Base-by-base conservation (phyloP, 2,888 invertebrate species). In the Galerucella nymphaeae region DNA sequence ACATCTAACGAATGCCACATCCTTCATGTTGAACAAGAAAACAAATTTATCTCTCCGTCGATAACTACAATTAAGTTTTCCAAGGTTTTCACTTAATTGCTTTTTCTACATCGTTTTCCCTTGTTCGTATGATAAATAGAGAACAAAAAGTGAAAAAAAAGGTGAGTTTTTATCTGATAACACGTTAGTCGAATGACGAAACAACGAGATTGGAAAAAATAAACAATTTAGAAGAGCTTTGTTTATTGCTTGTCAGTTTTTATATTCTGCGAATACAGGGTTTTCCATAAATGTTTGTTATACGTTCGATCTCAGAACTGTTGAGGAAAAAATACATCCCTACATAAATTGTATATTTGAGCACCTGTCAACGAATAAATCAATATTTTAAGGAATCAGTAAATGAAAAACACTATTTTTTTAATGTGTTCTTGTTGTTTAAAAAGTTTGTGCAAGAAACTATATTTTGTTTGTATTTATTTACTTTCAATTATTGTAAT, bases 11-110 rank as follows among this genome's bases (percentile, higher is more conserved):
- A 38, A 38, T 1, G 61, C n/a, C 61, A 41, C 61, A n/a, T 62
- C 38, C 5, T 41, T 30, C 53, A 16, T n/a, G 16, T 42, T 57
- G 23, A 45, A 42, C 66, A 57, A 66, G 66, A 53, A 65, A 66
- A 55, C 18, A 66, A 41, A 53, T 66, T 66, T 55, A 30, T 55
- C 42, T 18, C 30, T 38, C 11, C 30, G 48, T 64, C 55, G 41
- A 65, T 65, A 53, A 55, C 13, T n/a, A 50, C 55, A 58, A 66
- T 66, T 58, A 66, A 30, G 58, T 58, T 66, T 66, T 66, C 45
- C 66, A 66, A 66, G 66, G 66, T 66, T 66, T 66, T 57, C 66
- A 66, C 18, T 66, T 66, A 66, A 66, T 66, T 66, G 42, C 66
- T 66, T 58, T 30, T 14, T n/a, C 30, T 30, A 30, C 53, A 53